A percentile compares a stretch with the other conserved stretches of the same genome.
These are phyloP conservation scores for Sminthurides bifidus DNA, from an alignment of 1,140 invertebrate genomes.

Conservation along the genomic window DNA sequence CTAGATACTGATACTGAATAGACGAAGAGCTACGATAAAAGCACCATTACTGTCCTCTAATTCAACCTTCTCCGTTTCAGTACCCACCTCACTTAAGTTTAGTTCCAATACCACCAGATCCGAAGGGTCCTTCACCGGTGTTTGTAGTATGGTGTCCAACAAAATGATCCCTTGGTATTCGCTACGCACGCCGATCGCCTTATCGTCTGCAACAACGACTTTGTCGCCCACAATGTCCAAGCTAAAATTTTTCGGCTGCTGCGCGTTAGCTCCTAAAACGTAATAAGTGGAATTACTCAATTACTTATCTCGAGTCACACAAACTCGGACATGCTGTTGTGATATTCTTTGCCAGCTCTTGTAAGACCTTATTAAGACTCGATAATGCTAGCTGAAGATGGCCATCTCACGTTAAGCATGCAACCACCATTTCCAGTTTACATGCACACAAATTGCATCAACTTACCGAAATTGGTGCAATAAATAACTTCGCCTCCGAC, in stretches of 20 bases:
- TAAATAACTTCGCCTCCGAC: slow-evolving; percentile 25
- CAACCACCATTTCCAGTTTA: too few relatives aligned
- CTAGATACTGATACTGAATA: background rate
- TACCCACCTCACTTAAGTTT: slow-evolving; percentile 61
- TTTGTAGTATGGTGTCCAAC: slow-evolving; percentile 73
- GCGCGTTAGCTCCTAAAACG: background rate
- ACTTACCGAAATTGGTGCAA: slow-evolving; percentile 17
- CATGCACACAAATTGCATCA: background rate
- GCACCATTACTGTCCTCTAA: background rate
- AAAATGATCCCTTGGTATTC: slow-evolving; percentile 82
- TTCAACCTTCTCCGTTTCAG: background rate
- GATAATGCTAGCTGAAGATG: background rate
- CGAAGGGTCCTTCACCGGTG: slow-evolving; percentile 54
- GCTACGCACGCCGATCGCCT: slow-evolving; percentile 56
- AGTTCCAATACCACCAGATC: slow-evolving; percentile 71
- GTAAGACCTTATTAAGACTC: background rate
- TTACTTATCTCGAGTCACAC: background rate
- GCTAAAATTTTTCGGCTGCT: background rate
- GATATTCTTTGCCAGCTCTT: background rate
- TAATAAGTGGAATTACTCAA: background rate
- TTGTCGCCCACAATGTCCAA: slow-evolving; percentile 25
- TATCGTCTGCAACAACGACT: slow-evolving; percentile 17
- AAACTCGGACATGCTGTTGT: background rate
- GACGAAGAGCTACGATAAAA: background rate
- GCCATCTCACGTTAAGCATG: background rate